Base-by-base conservation (phyloP, 92 coral and sea anemone species). In the Epizoanthus scotinus region DNA sequence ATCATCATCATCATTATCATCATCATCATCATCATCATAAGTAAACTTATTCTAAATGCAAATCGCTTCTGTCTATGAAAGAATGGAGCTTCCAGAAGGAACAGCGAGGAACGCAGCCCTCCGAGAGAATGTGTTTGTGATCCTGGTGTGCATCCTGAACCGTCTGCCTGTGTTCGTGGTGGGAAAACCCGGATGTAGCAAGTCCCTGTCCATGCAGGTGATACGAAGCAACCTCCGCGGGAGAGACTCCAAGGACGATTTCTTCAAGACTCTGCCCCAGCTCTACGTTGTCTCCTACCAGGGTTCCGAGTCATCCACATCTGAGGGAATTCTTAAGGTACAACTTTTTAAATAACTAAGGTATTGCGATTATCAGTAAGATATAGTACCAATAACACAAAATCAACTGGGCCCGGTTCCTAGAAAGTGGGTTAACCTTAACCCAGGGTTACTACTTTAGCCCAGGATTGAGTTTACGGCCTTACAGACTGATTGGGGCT, bases 121-220 rank as follows among this genome's bases (percentile, higher is more conserved):
- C 15, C 85, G 85, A 3, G 85, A 81, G 67, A 81, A 81, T 31
- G 85, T 81, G 44, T 81, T 81, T 68, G 85, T 81, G 17, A 81
- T 81, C 42, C 27, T 81, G 78, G 85, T 81, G 53, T 81, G 77
- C 34, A 79, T 79, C 22, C 73, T 79, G 25, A 79, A 79, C 36
- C 56, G 75, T 25, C 67, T 79, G 49, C 83, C 83, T 57, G 86
- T 83, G 34, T 83, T 83, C 47, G 86, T 83, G 27, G 86, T 83
- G 53, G 86, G 86, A 28, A 83, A 83, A 63, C 86, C 86, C 50
- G 86, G 86, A 67, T 83, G 86, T 60, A 83, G 86, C 60, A 73
- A 73, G 36, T 73, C 79, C 6, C 60, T 73, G 40, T 49, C 86
- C 69, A 73, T 83, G 72, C 89, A 86, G 64, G 78, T 86, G 53